These are phyloP conservation scores for Caenorhabditis sinica DNA, from an alignment of 2,888 invertebrate genomes.

Conservation along the genomic window DNA sequence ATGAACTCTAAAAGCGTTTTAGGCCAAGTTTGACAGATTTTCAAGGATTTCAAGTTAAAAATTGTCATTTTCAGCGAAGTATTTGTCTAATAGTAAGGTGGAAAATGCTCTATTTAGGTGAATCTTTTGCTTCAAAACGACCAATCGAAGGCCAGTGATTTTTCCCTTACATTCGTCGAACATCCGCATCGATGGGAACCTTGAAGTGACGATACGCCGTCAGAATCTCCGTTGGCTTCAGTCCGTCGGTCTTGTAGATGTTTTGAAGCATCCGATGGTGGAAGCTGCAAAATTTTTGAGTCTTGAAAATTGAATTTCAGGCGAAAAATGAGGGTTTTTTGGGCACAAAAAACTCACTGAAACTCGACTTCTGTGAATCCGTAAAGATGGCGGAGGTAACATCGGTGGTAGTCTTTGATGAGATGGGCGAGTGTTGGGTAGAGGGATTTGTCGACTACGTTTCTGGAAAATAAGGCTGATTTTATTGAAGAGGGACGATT, in stretches of 20 bases:
- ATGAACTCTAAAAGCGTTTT: too few species aligned
- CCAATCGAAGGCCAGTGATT: too few species aligned
- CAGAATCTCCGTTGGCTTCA: not conserved
- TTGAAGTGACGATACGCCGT: not conserved
- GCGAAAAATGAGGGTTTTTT: too few species aligned
- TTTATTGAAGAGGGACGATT: too few species aligned
- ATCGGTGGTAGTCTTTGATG: not conserved
- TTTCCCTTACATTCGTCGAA: not conserved
- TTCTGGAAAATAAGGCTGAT: too few species aligned
- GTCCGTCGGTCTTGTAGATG: not conserved
- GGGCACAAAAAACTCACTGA: conserved; percentile 2
- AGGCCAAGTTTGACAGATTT: too few species aligned
- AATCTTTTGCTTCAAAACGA: too few species aligned
- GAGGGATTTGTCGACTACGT: not conserved
- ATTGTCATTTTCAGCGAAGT: too few species aligned
- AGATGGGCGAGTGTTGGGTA: not conserved
- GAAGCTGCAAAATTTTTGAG: not conserved
- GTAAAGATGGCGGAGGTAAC: not conserved
- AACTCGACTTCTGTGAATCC: not conserved
- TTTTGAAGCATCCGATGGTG: not conserved
- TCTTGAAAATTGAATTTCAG: not conserved
- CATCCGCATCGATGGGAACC: not conserved
- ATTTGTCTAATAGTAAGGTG: too few species aligned
- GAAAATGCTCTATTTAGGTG: too few species aligned
- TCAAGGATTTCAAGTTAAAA: too few species aligned